Base-by-base conservation (phyloP, 2,113 vertebrate species). In the Gracilinanus agilis region DNA sequence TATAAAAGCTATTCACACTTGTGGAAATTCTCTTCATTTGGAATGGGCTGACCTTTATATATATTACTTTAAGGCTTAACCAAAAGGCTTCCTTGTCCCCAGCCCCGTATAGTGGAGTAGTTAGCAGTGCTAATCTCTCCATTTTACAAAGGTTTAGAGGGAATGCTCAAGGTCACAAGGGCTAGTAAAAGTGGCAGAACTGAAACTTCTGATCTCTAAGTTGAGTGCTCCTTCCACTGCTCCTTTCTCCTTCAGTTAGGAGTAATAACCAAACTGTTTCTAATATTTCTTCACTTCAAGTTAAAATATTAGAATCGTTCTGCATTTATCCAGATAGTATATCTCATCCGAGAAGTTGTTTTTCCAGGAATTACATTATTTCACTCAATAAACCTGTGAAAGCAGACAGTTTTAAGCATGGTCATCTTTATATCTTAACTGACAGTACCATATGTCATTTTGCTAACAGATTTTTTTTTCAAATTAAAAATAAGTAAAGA, bases 301-400 rank as follows among this genome's bases (percentile, higher is more conserved):
- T 96, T 92, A 29, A 61, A 90, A 91, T 7, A 44, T 49, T 92
- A 27, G 67, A 83, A 40, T n/a, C 7, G 13, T 40, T 89, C 92
- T 88, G 29, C n/a, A 21, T 83, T 40, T 11, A 1, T 55, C 90
- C 53, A 53, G 44, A 55, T 56, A 54, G 92, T 92, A 88, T 94
- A 95, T 96, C 55, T 53, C 55, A 5, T 5, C 53, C 1, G 13
- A 53, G 93, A 53, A 75, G 61, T 94, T 94, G 29, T 91, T 83
- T 40, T 55, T 53, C 75, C 90, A 53, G 1, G 61, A 93, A 67
- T 58, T 90, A 6, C 19, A 40, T 89, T 44, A 23, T 92, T 92
- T 95, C 58, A 55, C 19, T n/a, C 89, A 2, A 94, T 94, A 91
- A 95, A 97, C 97, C 97, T 98, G 97, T 96, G 97, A 96, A 96